Evolutionary conservation across 2,797 vertebrate species (phyloP).

Genomic region (Pyrocephalus nanus): DNA sequence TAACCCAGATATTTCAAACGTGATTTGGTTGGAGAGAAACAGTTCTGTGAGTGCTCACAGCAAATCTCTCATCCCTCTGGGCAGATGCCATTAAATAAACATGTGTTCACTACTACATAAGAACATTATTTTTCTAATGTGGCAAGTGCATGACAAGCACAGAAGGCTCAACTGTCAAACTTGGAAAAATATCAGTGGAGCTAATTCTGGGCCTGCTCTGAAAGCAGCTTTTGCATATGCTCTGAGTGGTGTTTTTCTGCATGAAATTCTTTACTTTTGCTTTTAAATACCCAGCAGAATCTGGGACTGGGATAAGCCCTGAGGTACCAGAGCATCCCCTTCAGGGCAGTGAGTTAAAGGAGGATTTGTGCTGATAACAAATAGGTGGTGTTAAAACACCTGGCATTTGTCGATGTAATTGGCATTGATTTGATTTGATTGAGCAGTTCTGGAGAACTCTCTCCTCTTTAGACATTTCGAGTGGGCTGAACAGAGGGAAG

Average conservation of each 20-base stretch:
- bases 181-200: conserved; percentile 59
- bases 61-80: conserved; percentile 72
- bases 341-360: neutral
- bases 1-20: conserved; percentile 85
- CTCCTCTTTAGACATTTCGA: neutral
- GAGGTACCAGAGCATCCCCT: neutral
- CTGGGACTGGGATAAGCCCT: neutral
- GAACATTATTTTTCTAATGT: conserved; percentile 71
- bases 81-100: conserved; percentile 70
- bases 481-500: neutral
- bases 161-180: conserved; percentile 67
- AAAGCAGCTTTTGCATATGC: conserved; percentile 41
- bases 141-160: conserved; percentile 67
- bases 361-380: neutral
- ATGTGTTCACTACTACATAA: conserved; percentile 69
- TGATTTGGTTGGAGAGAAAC: conserved; percentile 79
- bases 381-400: neutral
- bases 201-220: conserved; percentile 56
- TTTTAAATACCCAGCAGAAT: conserved; percentile 15
- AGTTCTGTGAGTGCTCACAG: conserved; percentile 71
- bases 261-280: conserved; percentile 21
- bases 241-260: conserved; percentile 39
- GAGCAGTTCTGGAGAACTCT: neutral
- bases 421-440: neutral
- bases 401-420: neutral